Percentiles rank a stretch among this genome's conserved stretches.
These are phyloP conservation scores for Steinernema carpocapsae DNA, from an alignment of 2,888 invertebrate species.

Conservation along the genomic window DNA sequence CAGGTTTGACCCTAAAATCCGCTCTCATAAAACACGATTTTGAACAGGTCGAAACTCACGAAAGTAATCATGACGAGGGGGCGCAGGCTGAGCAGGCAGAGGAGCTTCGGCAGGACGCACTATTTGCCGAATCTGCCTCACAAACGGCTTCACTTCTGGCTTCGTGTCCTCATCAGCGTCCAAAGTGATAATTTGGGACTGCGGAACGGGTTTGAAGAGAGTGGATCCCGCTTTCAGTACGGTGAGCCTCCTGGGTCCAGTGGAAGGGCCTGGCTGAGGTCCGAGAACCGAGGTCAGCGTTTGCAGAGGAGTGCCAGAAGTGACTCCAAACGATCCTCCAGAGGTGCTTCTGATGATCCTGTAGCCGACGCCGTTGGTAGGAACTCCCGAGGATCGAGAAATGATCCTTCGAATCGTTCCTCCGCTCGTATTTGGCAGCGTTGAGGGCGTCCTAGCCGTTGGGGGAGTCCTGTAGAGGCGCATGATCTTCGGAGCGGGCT, in stretches of 20 bases:
- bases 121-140: too few species aligned
- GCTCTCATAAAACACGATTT: not conserved
- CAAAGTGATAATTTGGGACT: not conserved
- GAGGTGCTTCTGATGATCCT: too few species aligned
- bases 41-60: not conserved
- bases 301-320: too few species aligned
- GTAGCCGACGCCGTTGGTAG: too few species aligned
- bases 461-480: not conserved
- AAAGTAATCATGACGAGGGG: not conserved
- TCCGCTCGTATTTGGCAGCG: not conserved
- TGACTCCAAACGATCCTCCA: too few species aligned
- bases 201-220: too few species aligned
- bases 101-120: not conserved
- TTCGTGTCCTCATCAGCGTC: not conserved
- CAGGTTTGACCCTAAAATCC: not conserved
- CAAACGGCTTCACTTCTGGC: not conserved
- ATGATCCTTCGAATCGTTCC: not conserved
- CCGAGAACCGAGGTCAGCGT: too few species aligned
- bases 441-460: not conserved
- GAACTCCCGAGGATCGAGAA: too few species aligned
- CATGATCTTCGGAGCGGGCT: not conserved
- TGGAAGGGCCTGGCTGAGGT: too few species aligned
- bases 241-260: too few species aligned
- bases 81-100: not conserved
- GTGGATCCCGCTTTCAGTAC: too few species aligned